A percentile compares a stretch with the other conserved stretches of the same genome.
Evolutionary conservation across 2,797 vertebrate species (phyloP).

Genomic region (Nyctibius grandis): DNA sequence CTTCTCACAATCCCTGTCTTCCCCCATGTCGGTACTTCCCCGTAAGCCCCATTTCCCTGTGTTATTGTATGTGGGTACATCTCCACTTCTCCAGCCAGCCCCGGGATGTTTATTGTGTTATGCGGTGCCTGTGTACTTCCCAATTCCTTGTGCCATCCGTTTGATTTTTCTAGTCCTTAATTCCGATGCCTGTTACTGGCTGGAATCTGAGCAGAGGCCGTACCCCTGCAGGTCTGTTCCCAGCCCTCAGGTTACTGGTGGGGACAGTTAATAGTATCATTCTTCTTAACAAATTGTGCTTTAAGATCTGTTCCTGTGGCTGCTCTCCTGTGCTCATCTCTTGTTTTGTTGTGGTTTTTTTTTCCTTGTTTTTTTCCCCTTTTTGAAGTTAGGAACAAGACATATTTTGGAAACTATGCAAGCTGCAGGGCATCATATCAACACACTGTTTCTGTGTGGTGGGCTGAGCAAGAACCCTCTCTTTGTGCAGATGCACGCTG

Average conservation of each 20-base stretch:
- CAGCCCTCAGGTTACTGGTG: not conserved
- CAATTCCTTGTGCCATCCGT: not conserved
- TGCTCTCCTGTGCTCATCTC: not conserved
- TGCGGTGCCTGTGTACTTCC: not conserved
- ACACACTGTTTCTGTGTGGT: conserved; percentile 89
- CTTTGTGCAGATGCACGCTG: conserved; percentile 91
- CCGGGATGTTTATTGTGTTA: not conserved
- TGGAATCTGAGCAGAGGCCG: not conserved
- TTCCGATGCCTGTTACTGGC: not conserved
- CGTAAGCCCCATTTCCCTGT: not conserved
- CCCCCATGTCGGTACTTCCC: not conserved
- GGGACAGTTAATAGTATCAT: not conserved
- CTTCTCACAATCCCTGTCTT: not conserved
- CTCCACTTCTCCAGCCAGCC: not conserved
- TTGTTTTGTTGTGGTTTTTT: not conserved
- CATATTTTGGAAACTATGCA: conserved; percentile 90
- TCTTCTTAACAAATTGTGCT: not conserved
- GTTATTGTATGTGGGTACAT: fast-evolving
- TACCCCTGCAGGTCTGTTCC: not conserved
- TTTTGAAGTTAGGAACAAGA: conserved; percentile 86
- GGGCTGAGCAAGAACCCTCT: conserved; percentile 94
- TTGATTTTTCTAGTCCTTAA: not conserved
- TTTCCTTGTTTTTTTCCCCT: not conserved
- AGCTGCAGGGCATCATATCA: conserved; percentile 85
- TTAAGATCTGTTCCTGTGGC: not conserved